These are phyloP conservation scores for Zaprionus vittiger DNA, from an alignment of 1,140 invertebrate species.

Conservation along the genomic window DNA sequence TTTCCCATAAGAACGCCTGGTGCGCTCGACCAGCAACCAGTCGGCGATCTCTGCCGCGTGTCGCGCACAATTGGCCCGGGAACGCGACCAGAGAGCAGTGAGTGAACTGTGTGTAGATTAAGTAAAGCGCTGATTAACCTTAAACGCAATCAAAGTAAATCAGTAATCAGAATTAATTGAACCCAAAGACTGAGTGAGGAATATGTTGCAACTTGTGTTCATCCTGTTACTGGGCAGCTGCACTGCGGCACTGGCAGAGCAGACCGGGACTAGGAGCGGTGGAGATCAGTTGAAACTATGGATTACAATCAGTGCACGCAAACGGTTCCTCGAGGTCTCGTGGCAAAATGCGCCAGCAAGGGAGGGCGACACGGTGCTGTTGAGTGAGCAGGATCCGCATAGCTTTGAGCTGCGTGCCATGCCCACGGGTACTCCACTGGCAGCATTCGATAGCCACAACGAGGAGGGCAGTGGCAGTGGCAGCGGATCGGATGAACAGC, in stretches of 20 bases:
- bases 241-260: constrained; percentile 14
- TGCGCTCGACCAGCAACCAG: constrained; percentile 9
- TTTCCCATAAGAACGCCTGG: constrained; percentile 31
- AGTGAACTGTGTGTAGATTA: constrained; percentile 15
- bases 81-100: constrained; percentile 10
- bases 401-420: constrained; percentile 57
- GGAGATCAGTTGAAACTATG: constrained; percentile 52
- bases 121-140: constrained; percentile 60
- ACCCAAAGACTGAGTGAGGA: constrained; percentile 31
- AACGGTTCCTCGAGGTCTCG: constrained; percentile 74
- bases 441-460: constrained; percentile 42
- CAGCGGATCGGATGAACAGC: constrained; percentile 46
- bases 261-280: neutral
- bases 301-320: constrained; percentile 79
- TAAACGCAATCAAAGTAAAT: constrained; percentile 58
- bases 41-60: constrained; percentile 34
- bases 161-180: constrained; percentile 64
- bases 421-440: constrained; percentile 58
- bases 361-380: constrained; percentile 59
- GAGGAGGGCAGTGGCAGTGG: constrained; percentile 63
- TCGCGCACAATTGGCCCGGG: constrained; percentile 23
- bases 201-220: constrained; percentile 42
- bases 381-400: constrained; percentile 63
- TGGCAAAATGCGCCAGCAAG: constrained; percentile 73
- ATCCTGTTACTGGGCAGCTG: constrained; percentile 34